Percentiles rank a stretch among this genome's conserved stretches.
Evolutionary conservation across 2,797 vertebrate species (phyloP).

Genomic region (Cichlasoma orientale): DNA sequence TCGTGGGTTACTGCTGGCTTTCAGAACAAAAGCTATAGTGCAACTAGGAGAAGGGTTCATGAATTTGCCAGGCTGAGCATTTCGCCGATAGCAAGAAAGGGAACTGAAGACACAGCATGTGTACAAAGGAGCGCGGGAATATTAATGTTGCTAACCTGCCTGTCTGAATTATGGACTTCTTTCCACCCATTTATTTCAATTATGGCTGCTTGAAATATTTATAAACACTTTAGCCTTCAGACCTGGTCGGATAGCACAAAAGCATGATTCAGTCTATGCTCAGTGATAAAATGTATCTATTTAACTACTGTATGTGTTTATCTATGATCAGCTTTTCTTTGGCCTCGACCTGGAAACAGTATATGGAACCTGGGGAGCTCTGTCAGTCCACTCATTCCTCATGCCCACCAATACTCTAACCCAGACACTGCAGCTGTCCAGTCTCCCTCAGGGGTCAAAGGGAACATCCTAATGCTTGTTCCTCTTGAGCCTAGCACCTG

Average conservation of each 20-base stretch:
- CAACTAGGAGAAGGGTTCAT: not conserved
- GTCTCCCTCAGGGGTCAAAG: constrained; percentile 67
- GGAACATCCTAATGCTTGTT: constrained; percentile 70
- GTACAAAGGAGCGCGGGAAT: not conserved
- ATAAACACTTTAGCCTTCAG: not conserved
- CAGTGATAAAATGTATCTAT: not conserved
- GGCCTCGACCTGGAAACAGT: constrained; percentile 60
- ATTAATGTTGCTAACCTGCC: not conserved
- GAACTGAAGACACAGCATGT: not conserved
- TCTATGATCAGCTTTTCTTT: not conserved
- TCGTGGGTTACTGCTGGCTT: not conserved
- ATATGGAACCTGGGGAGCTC: constrained; percentile 41
- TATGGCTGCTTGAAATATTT: not conserved
- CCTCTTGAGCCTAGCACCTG: constrained; percentile 72
- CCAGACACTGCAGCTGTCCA: constrained; percentile 75
- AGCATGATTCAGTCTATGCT: not conserved
- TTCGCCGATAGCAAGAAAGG: no score
- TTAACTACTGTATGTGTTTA: not conserved
- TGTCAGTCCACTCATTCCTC: constrained; percentile 17
- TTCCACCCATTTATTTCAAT: not conserved
- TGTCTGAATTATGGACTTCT: not conserved
- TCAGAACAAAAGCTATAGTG: not conserved
- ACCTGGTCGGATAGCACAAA: not conserved
- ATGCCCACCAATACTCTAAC: not conserved
- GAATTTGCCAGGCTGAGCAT: no score